Evolutionary conservation across 2,888 invertebrate genomes (phyloP).

Genomic region (Drosophila heteroneura): DNA sequence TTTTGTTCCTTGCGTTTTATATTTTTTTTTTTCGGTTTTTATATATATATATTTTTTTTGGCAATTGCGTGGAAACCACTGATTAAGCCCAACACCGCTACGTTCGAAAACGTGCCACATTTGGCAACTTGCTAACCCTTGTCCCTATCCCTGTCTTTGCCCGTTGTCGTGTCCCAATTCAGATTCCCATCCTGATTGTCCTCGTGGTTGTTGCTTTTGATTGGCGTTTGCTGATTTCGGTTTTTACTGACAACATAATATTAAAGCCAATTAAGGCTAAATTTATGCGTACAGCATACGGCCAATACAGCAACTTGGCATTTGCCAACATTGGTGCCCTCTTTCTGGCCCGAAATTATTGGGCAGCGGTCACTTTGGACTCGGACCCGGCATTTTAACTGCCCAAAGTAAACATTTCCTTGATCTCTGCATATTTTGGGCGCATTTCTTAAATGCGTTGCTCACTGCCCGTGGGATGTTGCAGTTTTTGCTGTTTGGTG

Average conservation of each 20-base stretch:
- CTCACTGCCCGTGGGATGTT: slow-evolving; percentile 35
- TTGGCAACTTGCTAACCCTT: slow-evolving; percentile 56
- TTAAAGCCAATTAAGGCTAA: slow-evolving; percentile 81
- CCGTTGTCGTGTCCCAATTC: slow-evolving; percentile 39
- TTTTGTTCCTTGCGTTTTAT: slow-evolving; percentile 42
- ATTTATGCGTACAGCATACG: slow-evolving; percentile 77
- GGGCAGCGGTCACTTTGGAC: slow-evolving; percentile 53
- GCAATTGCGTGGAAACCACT: slow-evolving; percentile 74
- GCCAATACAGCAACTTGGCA: slow-evolving; percentile 55
- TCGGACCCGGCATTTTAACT: slow-evolving; percentile 65
- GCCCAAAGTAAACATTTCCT: slow-evolving; percentile 77
- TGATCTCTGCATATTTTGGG: slow-evolving; percentile 69
- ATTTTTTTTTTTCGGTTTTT: slow-evolving; percentile 22
- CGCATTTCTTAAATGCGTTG: slow-evolving; percentile 68
- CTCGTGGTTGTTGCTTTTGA: slow-evolving; percentile 65
- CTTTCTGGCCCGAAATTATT: slow-evolving; percentile 55
- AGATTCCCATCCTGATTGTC: slow-evolving; percentile 62
- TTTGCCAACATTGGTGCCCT: slow-evolving; percentile 26
- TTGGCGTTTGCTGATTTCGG: slow-evolving; percentile 67
- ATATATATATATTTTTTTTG: slow-evolving; percentile 42
- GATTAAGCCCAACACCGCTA: slow-evolving; percentile 76
- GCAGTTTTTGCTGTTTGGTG: slow-evolving; percentile 29
- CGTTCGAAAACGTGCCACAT: slow-evolving; percentile 76
- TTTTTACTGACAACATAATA: slow-evolving; percentile 78
- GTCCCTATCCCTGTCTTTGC: slow-evolving; percentile 23